Base-by-base conservation (phyloP, 2,888 invertebrate species). In the Sarcophaga rosellei region DNA sequence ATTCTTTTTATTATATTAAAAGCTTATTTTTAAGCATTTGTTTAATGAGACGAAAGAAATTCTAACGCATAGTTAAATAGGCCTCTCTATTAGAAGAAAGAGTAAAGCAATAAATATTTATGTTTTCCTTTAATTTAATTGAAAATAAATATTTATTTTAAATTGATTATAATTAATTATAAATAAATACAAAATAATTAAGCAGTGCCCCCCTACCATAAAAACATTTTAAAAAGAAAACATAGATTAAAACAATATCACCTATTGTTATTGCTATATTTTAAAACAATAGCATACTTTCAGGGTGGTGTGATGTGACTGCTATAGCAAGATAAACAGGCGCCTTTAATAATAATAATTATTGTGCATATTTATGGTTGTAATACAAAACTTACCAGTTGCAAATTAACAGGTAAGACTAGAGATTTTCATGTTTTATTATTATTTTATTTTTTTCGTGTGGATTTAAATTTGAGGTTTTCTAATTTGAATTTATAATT, bases 231-330 rank as follows among this genome's bases (percentile, higher is more conserved):
- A 17, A 5, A 35, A 35, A 35, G 35, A 35, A 35, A 35, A 35
- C 35, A 35, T 35, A 35, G 10, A 35, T 35, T 35, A 35, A 4
- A 73, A 59, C 59, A 66, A 66, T 23, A 73, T 15, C 8, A 47
- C 61, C 61, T 70, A 10, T 76, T 75, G 63, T 63, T 69, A 15
- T 61, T 69, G 17, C 23, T 35, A 63, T 15, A 35, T 45, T 8
- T 59, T 25, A 47, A 76, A 82, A 72, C 76, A 61, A 59, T 45
- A 76, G 76, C n/a, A 70, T 72, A 82, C 47, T 82, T 82, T 76
- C 8, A 70, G 72, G 35, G 17, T 4, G 20, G 2, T 6, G 23
- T 59, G 15, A 25, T 61, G 15, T 61, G 15, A 8, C 21, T 75
- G 4, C 10, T 17, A 0, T 25, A 45, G 35, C 23, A 2, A n/a